phyloP scores from a whole-genome alignment of 1,140 invertebrate species.

The Idris sp. region DNA sequence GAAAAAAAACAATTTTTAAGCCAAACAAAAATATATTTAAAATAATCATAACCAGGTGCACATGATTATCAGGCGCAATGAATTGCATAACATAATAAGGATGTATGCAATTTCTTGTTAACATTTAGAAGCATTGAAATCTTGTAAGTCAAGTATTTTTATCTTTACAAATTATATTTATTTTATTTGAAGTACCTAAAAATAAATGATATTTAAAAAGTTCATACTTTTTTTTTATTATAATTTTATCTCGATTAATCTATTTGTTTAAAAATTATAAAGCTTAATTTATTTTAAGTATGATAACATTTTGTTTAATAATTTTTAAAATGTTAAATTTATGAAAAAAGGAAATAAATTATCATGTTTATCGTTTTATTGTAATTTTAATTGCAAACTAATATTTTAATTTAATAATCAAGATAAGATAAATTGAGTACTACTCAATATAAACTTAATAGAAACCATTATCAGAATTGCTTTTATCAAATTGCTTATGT shows the following conservation, averaged over 20 bases:
- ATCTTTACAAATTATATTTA: constrained; percentile 9
- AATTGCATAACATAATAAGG: constrained; percentile 40
- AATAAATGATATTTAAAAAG: not conserved
- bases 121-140: constrained; percentile 42
- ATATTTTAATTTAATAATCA: not conserved
- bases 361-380: not conserved
- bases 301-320: too few relatives aligned
- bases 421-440: constrained; percentile 4
- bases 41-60: constrained; percentile 7
- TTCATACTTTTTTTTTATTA: too few relatives aligned
- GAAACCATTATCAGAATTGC: constrained; percentile 2
- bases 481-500: constrained; percentile 18
- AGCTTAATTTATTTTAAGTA: too few relatives aligned
- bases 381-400: too few relatives aligned
- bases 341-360: not conserved
- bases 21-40: not conserved
- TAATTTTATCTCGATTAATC: too few relatives aligned
- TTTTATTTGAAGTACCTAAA: not conserved
- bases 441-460: not conserved
- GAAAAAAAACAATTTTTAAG: not conserved
- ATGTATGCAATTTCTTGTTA: constrained; percentile 44
- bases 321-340: not conserved
- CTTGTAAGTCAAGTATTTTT: constrained; percentile 21
- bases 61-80: constrained; percentile 22
- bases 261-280: too few relatives aligned